Percentiles rank a stretch among this genome's conserved stretches.
These are phyloP conservation scores for Polydrusus cervinus DNA, from an alignment of 2,888 invertebrate genomes.

Conservation along the genomic window DNA sequence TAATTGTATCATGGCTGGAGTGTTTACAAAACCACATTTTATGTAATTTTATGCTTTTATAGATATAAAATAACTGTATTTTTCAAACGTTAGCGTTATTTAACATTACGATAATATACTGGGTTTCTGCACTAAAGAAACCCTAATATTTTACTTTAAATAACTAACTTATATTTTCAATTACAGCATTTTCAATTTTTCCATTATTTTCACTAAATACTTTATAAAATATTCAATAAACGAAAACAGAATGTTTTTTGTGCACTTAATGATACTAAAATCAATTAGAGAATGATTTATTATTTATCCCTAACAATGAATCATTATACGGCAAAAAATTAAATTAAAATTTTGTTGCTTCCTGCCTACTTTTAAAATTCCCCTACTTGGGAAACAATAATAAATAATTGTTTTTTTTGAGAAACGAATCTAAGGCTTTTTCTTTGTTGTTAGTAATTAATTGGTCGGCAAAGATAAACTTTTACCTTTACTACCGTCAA, in stretches of 20 bases:
- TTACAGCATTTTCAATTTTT: neutral
- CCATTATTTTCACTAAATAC: neutral
- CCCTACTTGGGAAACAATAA: slow-evolving; percentile 1
- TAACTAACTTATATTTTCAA: too few species aligned
- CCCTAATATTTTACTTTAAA: too few species aligned
- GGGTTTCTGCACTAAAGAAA: too few species aligned
- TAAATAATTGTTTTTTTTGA: slow-evolving; percentile 3
- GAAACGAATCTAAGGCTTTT: neutral
- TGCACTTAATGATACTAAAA: neutral
- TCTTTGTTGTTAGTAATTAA: neutral
- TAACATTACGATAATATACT: too few species aligned
- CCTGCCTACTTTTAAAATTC: neutral
- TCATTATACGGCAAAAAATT: slow-evolving; percentile 2
- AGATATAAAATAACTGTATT: too few species aligned
- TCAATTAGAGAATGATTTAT: slow-evolving; percentile 13
- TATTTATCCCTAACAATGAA: neutral
- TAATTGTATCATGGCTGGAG: too few species aligned
- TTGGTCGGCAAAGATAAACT: neutral
- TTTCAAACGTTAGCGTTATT: too few species aligned
- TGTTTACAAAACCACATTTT: too few species aligned
- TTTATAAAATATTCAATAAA: slow-evolving; percentile 4
- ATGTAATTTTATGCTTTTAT: too few species aligned
- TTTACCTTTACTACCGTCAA: neutral
- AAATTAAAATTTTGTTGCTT: slow-evolving; percentile 3
- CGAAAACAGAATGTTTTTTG: neutral